Base-by-base conservation (phyloP, 2,797 vertebrate genomes). In the Sus cebifrons region DNA sequence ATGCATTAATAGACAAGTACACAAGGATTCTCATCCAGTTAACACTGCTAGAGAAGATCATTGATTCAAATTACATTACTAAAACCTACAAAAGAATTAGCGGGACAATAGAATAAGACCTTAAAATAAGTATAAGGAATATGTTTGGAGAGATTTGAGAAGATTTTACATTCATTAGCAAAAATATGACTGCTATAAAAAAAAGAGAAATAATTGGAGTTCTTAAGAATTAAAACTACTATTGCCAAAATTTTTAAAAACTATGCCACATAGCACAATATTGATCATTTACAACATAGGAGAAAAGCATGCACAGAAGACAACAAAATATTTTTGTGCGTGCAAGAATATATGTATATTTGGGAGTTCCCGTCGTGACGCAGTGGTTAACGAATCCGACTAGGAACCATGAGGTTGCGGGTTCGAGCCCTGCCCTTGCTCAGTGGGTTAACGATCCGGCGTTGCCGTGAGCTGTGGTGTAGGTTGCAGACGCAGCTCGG, bases 31-130 rank as follows among this genome's bases (percentile, higher is more conserved):
- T 79, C 32, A 54, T 73, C 67, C 36, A 18, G 40, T 85, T 60
- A 65, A 91, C 36, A 91, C 21, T 15, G 81, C 75, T 88, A 84
- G 14, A 60, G 75, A 94, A 56, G 11, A 71, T 92, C 58, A 68
- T 58, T 15, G 78, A 88, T 84, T 95, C 68, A 90, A 95, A 82
- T 77, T 90, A 77, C 17, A 88, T 10, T 94, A 92, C 17, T 64
- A 89, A 94, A 93, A 82, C 2, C 36, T 62, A 75, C 11, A 71
- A 12, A 82, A 91, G 36, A 82, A 75, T 21, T 62, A 94, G 88
- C 32, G 52, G 29, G 16, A 18, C 23, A 85, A 73, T 8, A 91
- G n/a, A 84, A 29, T 89, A 90, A 82, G 85, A 88, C 54, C 62
- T 73, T 91, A 78, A 86, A 60, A 58, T 79, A 78, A 64, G 5